phyloP scores from a whole-genome alignment of 1,140 invertebrate genomes.

The Anoplophora glabripennis region DNA sequence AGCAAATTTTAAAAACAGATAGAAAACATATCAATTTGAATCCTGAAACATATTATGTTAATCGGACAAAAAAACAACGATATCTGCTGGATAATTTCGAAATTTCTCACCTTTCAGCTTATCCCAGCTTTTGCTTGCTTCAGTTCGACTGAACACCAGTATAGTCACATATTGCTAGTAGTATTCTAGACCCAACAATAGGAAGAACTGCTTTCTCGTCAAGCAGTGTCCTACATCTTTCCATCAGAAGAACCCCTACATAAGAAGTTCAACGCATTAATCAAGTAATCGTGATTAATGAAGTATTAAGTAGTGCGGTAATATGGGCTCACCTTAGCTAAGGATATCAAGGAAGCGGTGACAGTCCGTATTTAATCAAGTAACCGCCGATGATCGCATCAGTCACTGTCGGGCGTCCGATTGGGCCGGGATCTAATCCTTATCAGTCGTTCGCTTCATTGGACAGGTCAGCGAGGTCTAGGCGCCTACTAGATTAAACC shows the following conservation, averaged over 20 bases:
- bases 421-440: conserved; percentile 39
- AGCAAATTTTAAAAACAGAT: too few relatives aligned
- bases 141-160: too few relatives aligned
- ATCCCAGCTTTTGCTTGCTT: too few relatives aligned
- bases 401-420: conserved; percentile 42
- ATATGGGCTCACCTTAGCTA: conserved; percentile 15
- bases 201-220: too few relatives aligned
- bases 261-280: conserved; percentile 24
- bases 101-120: too few relatives aligned
- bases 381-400: conserved; percentile 43
- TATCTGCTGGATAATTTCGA: too few relatives aligned
- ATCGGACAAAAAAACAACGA: too few relatives aligned
- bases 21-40: too few relatives aligned
- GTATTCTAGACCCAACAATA: too few relatives aligned
- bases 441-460: conserved; percentile 36
- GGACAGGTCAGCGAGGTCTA: conserved; percentile 39
- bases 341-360: conserved; percentile 27
- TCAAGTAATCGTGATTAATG: conserved; percentile 40
- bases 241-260: conserved; percentile 6
- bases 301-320: conserved; percentile 34
- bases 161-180: too few relatives aligned
- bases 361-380: conserved; percentile 44
- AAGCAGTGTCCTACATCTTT: background rate
- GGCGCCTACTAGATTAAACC: conserved; percentile 32
- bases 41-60: too few relatives aligned